phyloP scores from a whole-genome alignment of 2,113 vertebrate genomes.

The Nothocercus nigrocapillus region DNA sequence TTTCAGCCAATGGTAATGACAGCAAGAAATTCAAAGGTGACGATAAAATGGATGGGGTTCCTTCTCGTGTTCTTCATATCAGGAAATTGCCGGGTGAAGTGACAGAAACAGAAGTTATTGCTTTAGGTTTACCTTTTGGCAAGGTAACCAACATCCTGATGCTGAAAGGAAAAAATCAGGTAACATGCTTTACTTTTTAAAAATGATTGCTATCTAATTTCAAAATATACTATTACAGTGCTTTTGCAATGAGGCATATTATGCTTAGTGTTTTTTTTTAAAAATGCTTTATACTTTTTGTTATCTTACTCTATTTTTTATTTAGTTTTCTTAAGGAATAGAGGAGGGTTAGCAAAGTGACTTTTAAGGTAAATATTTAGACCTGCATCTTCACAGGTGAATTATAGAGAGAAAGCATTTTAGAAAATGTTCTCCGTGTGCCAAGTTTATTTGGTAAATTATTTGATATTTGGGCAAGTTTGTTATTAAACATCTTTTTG shows the following conservation, averaged over 20 bases:
- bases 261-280: not conserved
- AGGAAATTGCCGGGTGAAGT: slow-evolving; percentile 95
- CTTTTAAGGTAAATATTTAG: not conserved
- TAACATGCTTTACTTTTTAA: slow-evolving; percentile 52
- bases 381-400: not conserved
- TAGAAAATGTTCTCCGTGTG: not conserved
- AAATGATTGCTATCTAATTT: not conserved
- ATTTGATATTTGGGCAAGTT: not conserved
- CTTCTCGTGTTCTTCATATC: slow-evolving; percentile 97
- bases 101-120: slow-evolving; percentile 96
- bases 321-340: accelerated
- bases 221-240: not conserved
- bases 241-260: not conserved
- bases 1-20: slow-evolving; percentile 94
- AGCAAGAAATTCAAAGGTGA: slow-evolving; percentile 96
- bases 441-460: not conserved
- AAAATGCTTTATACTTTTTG: not conserved
- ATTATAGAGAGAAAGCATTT: not conserved
- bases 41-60: slow-evolving; percentile 90
- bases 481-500: not conserved
- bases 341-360: not conserved
- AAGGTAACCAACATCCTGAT: slow-evolving; percentile 99
- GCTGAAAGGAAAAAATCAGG: slow-evolving; percentile 98
- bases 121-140: slow-evolving; percentile 95
- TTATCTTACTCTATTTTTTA: not conserved